Percentiles rank a stretch among this genome's conserved stretches.
Conservation (phyloP, 2,888 invertebrate genomes). For the Lissocephala sabroskyi region DNA sequence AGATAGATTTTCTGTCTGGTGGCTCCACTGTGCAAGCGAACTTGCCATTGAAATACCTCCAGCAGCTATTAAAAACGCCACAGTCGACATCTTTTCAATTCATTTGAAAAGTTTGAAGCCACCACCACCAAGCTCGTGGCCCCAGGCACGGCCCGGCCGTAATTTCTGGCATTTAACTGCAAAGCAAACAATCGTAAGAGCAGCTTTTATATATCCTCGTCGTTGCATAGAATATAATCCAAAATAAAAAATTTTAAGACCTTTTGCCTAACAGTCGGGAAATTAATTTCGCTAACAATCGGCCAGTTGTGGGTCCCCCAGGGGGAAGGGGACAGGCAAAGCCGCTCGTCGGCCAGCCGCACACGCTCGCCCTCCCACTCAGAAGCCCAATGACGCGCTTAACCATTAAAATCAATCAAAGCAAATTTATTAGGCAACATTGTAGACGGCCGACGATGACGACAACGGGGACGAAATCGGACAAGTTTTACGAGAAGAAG, state of each 20-base stretch:
- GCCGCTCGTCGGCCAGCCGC: slow-evolving; percentile 19
- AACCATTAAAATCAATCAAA: slow-evolving; percentile 70
- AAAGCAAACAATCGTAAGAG: slow-evolving; percentile 58
- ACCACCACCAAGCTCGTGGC: not conserved
- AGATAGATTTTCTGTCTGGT: not conserved
- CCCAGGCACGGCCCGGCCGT: not conserved
- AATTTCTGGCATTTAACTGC: slow-evolving; percentile 46
- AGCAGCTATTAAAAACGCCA: slow-evolving; percentile 53
- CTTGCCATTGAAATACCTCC: slow-evolving; percentile 15
- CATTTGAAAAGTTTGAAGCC: slow-evolving; percentile 45
- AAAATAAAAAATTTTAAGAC: slow-evolving; percentile 53
- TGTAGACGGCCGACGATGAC: slow-evolving; percentile 41
- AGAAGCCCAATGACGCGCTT: slow-evolving; percentile 67
- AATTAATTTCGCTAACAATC: slow-evolving; percentile 67
- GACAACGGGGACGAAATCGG: not conserved
- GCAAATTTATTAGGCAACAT: slow-evolving; percentile 66
- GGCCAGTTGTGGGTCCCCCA: slow-evolving; percentile 8
- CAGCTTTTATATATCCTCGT: slow-evolving; percentile 45
- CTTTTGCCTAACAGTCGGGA: slow-evolving; percentile 48
- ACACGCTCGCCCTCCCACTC: slow-evolving; percentile 37
- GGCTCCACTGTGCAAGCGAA: slow-evolving; percentile 28
- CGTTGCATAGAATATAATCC: slow-evolving; percentile 51
- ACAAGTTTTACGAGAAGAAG: slow-evolving; percentile 59
- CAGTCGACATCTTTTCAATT: slow-evolving; percentile 45
- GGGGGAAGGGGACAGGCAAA: slow-evolving; percentile 13